These are phyloP conservation scores for Eupeodes luniger DNA, from an alignment of 2,888 invertebrate species.

Conservation along the genomic window DNA sequence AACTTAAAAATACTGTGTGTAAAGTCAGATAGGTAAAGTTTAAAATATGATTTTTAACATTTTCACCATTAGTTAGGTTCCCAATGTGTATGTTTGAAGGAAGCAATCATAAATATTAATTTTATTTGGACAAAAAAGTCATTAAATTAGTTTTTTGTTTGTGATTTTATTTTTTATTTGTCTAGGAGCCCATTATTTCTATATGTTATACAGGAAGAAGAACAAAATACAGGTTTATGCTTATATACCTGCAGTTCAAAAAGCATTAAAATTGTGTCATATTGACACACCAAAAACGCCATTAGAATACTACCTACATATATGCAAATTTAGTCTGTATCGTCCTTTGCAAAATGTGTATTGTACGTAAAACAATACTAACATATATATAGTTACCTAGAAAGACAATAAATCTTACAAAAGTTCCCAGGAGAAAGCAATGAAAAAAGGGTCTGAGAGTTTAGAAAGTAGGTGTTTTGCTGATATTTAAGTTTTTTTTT, in stretches of 20 bases:
- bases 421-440: not conserved
- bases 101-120: not conserved
- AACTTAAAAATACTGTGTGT: too few species aligned
- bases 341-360: not conserved
- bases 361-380: not conserved
- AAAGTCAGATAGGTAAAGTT: too few species aligned
- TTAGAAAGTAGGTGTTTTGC: conserved; percentile 36
- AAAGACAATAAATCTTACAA: conserved; percentile 14
- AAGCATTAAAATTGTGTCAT: conserved; percentile 22
- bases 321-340: conserved; percentile 15
- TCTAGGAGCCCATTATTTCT: not conserved
- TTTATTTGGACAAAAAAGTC: not conserved
- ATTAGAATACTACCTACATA: conserved; percentile 8
- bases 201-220: not conserved
- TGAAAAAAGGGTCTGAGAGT: conserved; percentile 22
- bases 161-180: conserved; percentile 24
- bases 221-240: not conserved
- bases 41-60: too few species aligned
- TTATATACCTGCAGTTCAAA: not conserved
- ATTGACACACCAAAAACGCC: not conserved
- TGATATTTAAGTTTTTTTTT: conserved; percentile 30
- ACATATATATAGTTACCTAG: not conserved
- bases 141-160: conserved; percentile 19
- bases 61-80: too few species aligned
- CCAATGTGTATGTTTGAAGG: too few species aligned